Base-by-base conservation (phyloP, 2,113 vertebrate genomes). In the Xiphophorus maculatus region DNA sequence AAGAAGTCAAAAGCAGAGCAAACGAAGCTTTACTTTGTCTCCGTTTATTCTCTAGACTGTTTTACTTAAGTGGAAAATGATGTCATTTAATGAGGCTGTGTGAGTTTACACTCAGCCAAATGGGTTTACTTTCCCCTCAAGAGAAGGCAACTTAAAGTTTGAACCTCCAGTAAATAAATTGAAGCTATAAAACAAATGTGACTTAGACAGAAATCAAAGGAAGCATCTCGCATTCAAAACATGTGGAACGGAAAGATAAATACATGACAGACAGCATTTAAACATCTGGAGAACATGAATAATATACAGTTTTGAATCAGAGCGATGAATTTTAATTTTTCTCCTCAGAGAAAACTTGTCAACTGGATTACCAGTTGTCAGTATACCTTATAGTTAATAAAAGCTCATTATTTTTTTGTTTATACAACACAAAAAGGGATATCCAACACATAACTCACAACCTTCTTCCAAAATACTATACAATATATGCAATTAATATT, bases 21-120 rank as follows among this genome's bases (percentile, higher is more conserved):
- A 54, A n/a, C 11, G 25, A 11, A 0, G 1, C 17, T 69, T 8
- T 6, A 40, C 28, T 42, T 29, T 22, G 8, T 44, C 7, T 27
- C 48, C 0, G 27, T 40, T 66, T 44, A 10, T 27, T 40, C 64
- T 37, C 7, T 51, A 30, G 64, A 54, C 70, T 28, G 1, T 79
- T 48, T 72, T 37, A 35, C 66, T 80, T 32, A n/a, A 25, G 29
- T 0, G 4, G 70, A 68, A 81, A 63, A 64, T n/a, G 35, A 1
- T 12, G 9, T 64, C 79, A 63, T 85, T 80, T 81, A 75, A 51
- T n/a, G 76, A 69, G n/a, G 14, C 70, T 61, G 19, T 30, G 7
- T 63, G 27, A 77, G 73, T 82, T 80, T 88, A 83, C 27, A 81
- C 73, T 79, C n/a, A 19, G n/a, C 30, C 17, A 11, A 28, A 66